A percentile compares a stretch with the other conserved stretches of the same genome.
Evolutionary conservation across 2,888 invertebrate genomes (phyloP).

Genomic region (Clistopyga incitator): DNA sequence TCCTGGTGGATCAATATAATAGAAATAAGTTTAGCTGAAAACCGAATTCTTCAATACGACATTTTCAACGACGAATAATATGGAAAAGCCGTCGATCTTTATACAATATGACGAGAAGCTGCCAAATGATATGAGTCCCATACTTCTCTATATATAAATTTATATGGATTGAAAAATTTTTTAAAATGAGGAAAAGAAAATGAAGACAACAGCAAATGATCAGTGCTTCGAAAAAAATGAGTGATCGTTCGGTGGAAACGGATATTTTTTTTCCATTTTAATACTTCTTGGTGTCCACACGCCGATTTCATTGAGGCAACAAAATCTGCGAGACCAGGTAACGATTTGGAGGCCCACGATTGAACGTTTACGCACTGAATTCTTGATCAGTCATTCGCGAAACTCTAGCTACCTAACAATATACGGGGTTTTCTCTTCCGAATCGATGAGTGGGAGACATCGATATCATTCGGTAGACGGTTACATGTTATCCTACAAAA

Average conservation of each 20-base stretch:
- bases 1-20: slow-evolving; percentile 62
- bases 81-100: slow-evolving; percentile 30
- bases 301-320: slow-evolving; percentile 41
- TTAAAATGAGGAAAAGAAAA: slow-evolving; percentile 17
- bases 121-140: slow-evolving; percentile 49
- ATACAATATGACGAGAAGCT: slow-evolving; percentile 41
- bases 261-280: slow-evolving; percentile 38
- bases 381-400: slow-evolving; percentile 49
- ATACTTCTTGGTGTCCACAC: slow-evolving; percentile 54
- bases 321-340: slow-evolving; percentile 30
- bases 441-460: slow-evolving; percentile 39
- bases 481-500: slow-evolving; percentile 30
- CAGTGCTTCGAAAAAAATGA: slow-evolving; percentile 36
- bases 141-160: slow-evolving; percentile 29
- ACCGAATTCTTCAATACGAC: slow-evolving; percentile 30
- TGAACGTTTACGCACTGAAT: slow-evolving; percentile 33
- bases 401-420: slow-evolving; percentile 30
- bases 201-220: slow-evolving; percentile 26
- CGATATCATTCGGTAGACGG: slow-evolving; percentile 38
- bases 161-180: slow-evolving; percentile 28
- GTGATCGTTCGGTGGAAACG: slow-evolving; percentile 39
- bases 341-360: slow-evolving; percentile 54
- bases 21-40: slow-evolving; percentile 56
- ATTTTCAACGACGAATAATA: slow-evolving; percentile 46
- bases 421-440: slow-evolving; percentile 26